Base-by-base conservation (phyloP, 2,113 vertebrate genomes). In the Argyrosomus japonicus region DNA sequence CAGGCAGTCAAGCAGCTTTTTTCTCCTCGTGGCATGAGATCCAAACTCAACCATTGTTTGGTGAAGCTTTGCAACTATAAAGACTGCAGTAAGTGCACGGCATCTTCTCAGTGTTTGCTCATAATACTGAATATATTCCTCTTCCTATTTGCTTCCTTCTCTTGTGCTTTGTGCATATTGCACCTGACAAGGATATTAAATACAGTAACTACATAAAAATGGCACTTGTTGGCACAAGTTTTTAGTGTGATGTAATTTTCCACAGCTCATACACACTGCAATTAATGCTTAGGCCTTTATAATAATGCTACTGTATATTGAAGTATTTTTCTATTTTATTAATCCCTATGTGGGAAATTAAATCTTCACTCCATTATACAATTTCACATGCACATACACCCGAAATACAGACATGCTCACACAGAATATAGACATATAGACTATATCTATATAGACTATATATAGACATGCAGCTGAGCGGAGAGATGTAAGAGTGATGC, bases 141-240 rank as follows among this genome's bases (percentile, higher is more conserved):
- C 21, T 21, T 57, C 7, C 6, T 60, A 27, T 78, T n/a, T 78
- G 32, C 54, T 45, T 8, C 4, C 27, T 0, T 53, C 12, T 18
- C 67, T 21, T 67, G 12, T 73, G 36, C 45, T 47, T 74, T 27
- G 25, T 54, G 60, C 23, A 67, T 67, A 56, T 48, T 47, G n/a
- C 27, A 53, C 6, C 17, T 43, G 29, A n/a, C 43, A 5, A n/a
- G 48, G 6, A 12, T 48, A 48, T 21, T 1, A 58, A 75, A 61
- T 12, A 45, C 0, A 60, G 15, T 29, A 68, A 51, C 19, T 21
- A 79, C 25, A 56, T 61, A 61, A 60, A 53, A 69, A 18, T 61
- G 14, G 32, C 14, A 61, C 47, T 25, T 32, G 32, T 32, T 32
- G 32, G 18, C 13, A 51, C 21, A 12, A 6, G 10, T 57, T 69